These are phyloP conservation scores for Manis crassicaudata DNA, from an alignment of 2,797 vertebrate genomes.

Conservation along the genomic window DNA sequence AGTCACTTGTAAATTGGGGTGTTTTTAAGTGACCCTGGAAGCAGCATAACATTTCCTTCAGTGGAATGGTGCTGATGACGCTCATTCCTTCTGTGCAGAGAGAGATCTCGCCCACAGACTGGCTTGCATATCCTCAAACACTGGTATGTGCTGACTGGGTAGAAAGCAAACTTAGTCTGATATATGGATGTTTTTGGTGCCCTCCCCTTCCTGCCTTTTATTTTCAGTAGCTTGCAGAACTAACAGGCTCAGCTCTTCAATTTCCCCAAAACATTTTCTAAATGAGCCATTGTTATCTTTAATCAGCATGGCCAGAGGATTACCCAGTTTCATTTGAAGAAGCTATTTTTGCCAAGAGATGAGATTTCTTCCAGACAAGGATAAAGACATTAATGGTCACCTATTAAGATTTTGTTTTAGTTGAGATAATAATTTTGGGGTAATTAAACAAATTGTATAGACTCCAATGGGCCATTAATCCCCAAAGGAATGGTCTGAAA, in stretches of 20 bases:
- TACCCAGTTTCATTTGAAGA: slow-evolving; percentile 42
- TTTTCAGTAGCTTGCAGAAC: slow-evolving; percentile 42
- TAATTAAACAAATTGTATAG: slow-evolving; percentile 70
- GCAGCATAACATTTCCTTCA: background rate
- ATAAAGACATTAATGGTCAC: slow-evolving; percentile 59
- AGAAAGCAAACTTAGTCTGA: background rate
- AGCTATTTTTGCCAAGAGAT: slow-evolving; percentile 60
- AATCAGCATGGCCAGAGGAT: slow-evolving; percentile 48
- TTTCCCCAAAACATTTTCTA: slow-evolving; percentile 51
- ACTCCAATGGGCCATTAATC: slow-evolving; percentile 22
- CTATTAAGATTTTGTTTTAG: slow-evolving; percentile 63
- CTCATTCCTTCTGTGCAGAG: background rate
- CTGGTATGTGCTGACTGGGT: background rate
- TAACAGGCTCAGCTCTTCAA: slow-evolving; percentile 27
- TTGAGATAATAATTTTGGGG: slow-evolving; percentile 61
- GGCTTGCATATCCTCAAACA: background rate
- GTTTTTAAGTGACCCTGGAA: background rate
- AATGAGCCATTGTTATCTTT: slow-evolving; percentile 65
- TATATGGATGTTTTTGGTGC: background rate
- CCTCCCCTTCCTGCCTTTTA: background rate
- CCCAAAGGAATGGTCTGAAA: slow-evolving; percentile 33
- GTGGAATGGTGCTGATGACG: background rate
- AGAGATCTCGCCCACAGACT: background rate
- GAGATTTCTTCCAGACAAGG: slow-evolving; percentile 58
- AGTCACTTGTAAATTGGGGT: background rate